phyloP scores from a whole-genome alignment of 2,888 invertebrate genomes.

The Helleia helle region DNA sequence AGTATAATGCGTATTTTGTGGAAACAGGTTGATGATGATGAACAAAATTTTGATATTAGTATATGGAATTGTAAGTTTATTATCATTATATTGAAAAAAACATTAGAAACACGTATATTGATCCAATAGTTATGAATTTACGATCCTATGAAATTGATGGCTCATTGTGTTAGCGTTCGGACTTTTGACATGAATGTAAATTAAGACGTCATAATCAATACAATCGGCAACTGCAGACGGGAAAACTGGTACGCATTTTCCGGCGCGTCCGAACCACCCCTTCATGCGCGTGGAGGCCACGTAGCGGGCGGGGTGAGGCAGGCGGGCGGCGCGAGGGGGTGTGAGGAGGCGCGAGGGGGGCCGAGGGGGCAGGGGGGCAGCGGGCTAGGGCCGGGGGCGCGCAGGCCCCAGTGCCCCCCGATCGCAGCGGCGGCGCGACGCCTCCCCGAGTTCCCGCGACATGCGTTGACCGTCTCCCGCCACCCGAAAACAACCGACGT shows the following conservation, averaged over 20 bases:
- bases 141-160: too few relatives aligned
- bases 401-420: slow-evolving; percentile 62
- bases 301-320: slow-evolving; percentile 25
- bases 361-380: slow-evolving; percentile 22
- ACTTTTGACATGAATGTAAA: slow-evolving; percentile 19
- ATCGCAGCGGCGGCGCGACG: slow-evolving; percentile 69
- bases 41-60: too few relatives aligned
- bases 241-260: slow-evolving; percentile 65
- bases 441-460: slow-evolving; percentile 63
- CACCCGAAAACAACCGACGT: slow-evolving; percentile 60
- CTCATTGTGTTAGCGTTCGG: not conserved
- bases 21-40: too few relatives aligned
- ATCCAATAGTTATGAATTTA: too few relatives aligned
- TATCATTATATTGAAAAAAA: too few relatives aligned
- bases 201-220: slow-evolving; percentile 40
- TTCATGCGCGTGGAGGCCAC: slow-evolving; percentile 30
- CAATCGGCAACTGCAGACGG: slow-evolving; percentile 47
- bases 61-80: too few relatives aligned
- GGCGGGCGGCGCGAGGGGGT: slow-evolving; percentile 27
- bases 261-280: slow-evolving; percentile 42
- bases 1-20: too few relatives aligned
- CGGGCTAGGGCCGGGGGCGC: slow-evolving; percentile 33
- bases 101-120: too few relatives aligned
- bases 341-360: slow-evolving; percentile 27
- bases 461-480: slow-evolving; percentile 63